These are phyloP conservation scores for Drosophila hydei DNA, from an alignment of 1,140 invertebrate genomes.

Conservation along the genomic window DNA sequence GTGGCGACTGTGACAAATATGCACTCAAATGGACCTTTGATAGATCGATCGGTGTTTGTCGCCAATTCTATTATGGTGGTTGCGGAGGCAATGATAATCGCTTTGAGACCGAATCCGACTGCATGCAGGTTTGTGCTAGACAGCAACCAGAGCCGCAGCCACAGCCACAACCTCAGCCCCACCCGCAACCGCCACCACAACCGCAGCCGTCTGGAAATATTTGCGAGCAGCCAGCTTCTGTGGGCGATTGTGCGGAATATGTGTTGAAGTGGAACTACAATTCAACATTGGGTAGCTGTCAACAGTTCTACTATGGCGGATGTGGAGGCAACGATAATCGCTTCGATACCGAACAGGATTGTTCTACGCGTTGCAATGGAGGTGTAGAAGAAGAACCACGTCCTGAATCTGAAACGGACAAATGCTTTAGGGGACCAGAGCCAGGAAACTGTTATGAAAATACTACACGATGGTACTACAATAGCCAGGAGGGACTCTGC, in stretches of 20 bases:
- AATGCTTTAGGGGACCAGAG: conserved; percentile 88
- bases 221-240: conserved; percentile 89
- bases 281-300: conserved; percentile 87
- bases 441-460: conserved; percentile 88
- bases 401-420: conserved; percentile 40
- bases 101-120: conserved; percentile 88
- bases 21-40: conserved; percentile 91
- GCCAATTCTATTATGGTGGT: conserved; percentile 92
- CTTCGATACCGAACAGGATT: conserved; percentile 88
- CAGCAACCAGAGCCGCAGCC: conserved; percentile 54
- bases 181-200: conserved; percentile 14
- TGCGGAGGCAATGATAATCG: conserved; percentile 93
- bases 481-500: conserved; percentile 90
- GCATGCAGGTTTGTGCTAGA: conserved; percentile 86
- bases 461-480: conserved; percentile 90
- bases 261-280: conserved; percentile 93
- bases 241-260: conserved; percentile 92
- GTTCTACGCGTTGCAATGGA: conserved; percentile 89
- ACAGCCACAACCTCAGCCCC: not conserved
- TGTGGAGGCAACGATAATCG: conserved; percentile 93
- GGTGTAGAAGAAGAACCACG: conserved; percentile 41
- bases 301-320: conserved; percentile 92
- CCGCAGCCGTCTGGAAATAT: conserved; percentile 52
- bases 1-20: conserved; percentile 51
- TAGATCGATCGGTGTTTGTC: conserved; percentile 87